Evolutionary conservation across 2,797 vertebrate species (phyloP), one percentile per base, ranked within the genome.

Genomic region (Myioborus miniatus): DNA sequence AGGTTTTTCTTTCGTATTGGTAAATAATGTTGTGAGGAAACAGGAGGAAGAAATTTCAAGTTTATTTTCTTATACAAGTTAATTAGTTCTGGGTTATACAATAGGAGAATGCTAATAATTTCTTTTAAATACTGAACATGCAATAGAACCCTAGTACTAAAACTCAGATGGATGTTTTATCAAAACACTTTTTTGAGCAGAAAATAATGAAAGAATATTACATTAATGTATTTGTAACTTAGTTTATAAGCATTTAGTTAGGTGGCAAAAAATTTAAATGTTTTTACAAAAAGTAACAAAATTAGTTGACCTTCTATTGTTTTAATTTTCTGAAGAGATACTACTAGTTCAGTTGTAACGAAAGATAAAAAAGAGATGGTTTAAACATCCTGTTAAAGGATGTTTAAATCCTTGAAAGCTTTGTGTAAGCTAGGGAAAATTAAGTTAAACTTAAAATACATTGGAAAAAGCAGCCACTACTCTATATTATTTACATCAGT

Each of bases 1-100:
- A 7, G 0, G 2, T 0, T 52, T 91, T n/a, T 64, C 12, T 39
- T 68, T 29, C 2, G 56, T 43, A n/a, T 36, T 23, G 5, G 29
- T 71, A 70, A 59, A 3, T 7, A 7, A 39, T 4, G 5, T 15
- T n/a, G 2, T n/a, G 78, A 78, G 36, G 67, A 60, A 83, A 65
- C 13, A 62, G 6, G 3, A 68, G 4, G 1, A 83, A 55, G 7
- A 87, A 22, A 64, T 44, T 82, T 58, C 9, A 14, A 26, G 8
- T 56, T 43, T 47, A 9, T 86, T 86, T 65, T 62, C 30, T 79
- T 6, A 32, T 39, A 34, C 2, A 68, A 30, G 64, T 58, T 15
- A 64, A 50, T 75, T 71, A 39, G 2, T 39, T 69, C 13, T 72
- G 43, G 7, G 0, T 50, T 74, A 46, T 36, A 24, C 3, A 44